phyloP scores from a whole-genome alignment of 37 sponge, comb jelly and placozoan genomes.

The Agelas oroides region DNA sequence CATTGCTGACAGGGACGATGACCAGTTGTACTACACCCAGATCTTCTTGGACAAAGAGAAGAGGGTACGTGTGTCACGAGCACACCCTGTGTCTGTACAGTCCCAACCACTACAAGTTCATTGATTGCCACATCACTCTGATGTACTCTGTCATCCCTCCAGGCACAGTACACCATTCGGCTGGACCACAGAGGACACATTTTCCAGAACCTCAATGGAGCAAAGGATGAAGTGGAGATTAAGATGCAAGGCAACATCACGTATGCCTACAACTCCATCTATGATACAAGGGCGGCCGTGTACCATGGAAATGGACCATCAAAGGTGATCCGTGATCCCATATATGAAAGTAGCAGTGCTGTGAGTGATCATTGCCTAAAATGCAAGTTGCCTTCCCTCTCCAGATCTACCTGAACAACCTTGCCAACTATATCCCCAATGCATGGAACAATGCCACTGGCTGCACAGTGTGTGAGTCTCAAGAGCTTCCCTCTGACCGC shows the following conservation, averaged over 20 bases:
- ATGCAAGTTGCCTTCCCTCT: background rate
- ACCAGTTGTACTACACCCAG: constrained; percentile 94
- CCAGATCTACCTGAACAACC: constrained; percentile 74
- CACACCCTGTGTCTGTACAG: background rate
- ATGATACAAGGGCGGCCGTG: constrained; percentile 76
- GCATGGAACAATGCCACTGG: constrained; percentile 56
- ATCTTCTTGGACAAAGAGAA: constrained; percentile 78
- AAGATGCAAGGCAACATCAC: constrained; percentile 34
- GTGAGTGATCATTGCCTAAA: background rate
- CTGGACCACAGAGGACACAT: constrained; percentile 91
- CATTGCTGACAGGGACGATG: constrained; percentile 87
- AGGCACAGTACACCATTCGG: constrained; percentile 61
- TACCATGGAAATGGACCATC: constrained; percentile 95
- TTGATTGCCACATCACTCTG: too few species aligned
- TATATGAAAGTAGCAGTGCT: too few species aligned
- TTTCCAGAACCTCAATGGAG: constrained; percentile 97
- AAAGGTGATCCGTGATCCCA: constrained; percentile 56
- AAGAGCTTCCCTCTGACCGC: constrained; percentile 48
- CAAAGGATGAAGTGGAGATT: constrained; percentile 83
- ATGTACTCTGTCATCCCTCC: constrained; percentile 27
- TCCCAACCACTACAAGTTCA: too few species aligned
- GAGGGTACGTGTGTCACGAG: constrained; percentile 53
- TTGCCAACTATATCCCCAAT: constrained; percentile 84
- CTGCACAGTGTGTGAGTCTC: constrained; percentile 65
- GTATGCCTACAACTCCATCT: constrained; percentile 59